Conservation (phyloP, 1,140 invertebrate genomes). For the Bombus soroeensis region DNA sequence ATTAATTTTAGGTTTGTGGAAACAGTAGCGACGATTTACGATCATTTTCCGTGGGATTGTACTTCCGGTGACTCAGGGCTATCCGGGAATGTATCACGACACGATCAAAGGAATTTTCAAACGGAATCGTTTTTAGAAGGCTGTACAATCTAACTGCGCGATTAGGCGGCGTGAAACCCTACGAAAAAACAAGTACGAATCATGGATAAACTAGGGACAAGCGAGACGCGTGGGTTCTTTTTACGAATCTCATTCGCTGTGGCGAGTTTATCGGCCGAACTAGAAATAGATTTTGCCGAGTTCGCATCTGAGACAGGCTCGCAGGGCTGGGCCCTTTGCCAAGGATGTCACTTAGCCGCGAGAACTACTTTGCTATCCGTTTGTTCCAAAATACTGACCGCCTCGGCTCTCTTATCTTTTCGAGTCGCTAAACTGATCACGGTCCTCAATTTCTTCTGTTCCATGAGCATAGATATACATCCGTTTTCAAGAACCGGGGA, state of each 20-base stretch:
- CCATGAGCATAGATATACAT: not conserved
- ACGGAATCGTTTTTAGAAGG: not conserved
- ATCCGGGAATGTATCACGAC: not conserved
- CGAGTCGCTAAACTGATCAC: slow-evolving; percentile 34
- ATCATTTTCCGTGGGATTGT: not conserved
- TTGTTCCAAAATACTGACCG: slow-evolving; percentile 53
- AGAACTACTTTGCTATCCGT: slow-evolving; percentile 61
- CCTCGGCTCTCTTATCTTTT: slow-evolving; percentile 43
- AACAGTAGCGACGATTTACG: not conserved
- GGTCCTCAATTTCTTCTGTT: not conserved
- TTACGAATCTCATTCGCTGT: slow-evolving; percentile 42
- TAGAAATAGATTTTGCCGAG: slow-evolving; percentile 70
- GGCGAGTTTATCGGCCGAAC: slow-evolving; percentile 60
- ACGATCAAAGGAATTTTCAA: not conserved
- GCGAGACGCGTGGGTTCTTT: slow-evolving; percentile 43
- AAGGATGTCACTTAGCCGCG: slow-evolving; percentile 70
- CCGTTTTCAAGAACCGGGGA: not conserved
- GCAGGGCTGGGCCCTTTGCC: slow-evolving; percentile 70
- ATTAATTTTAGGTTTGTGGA: not conserved
- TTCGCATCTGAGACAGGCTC: slow-evolving; percentile 57
- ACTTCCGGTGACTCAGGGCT: no score
- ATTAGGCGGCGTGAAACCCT: not conserved
- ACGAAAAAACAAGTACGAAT: not conserved
- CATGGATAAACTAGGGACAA: not conserved
- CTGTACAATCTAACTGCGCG: not conserved